Percentiles rank a stretch among this genome's conserved stretches.
These are phyloP conservation scores for Labrus mixtus DNA, from an alignment of 2,113 vertebrate species.

Conservation along the genomic window DNA sequence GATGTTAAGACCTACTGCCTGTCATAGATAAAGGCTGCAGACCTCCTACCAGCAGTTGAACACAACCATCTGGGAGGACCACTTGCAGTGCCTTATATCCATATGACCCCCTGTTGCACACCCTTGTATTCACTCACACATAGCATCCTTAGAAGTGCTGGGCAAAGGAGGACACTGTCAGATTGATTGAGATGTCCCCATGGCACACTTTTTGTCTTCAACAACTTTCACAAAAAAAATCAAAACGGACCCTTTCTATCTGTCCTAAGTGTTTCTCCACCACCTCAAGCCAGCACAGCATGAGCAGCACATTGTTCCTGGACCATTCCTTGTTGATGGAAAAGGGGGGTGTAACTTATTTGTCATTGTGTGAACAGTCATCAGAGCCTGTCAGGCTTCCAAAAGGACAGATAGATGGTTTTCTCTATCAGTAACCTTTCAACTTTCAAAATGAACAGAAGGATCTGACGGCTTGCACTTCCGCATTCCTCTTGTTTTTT, in stretches of 20 bases:
- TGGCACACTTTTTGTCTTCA: constrained; percentile 68
- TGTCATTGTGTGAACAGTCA: constrained; percentile 61
- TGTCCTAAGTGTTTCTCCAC: constrained; percentile 8
- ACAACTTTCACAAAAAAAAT: constrained; percentile 20
- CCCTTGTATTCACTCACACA: constrained; percentile 35
- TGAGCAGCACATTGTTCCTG: constrained; percentile 36
- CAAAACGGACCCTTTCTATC: constrained; percentile 11
- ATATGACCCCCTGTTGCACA: constrained; percentile 38
- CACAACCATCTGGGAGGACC: constrained; percentile 75
- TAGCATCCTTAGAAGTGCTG: constrained; percentile 48
- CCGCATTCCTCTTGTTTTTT: constrained; percentile 5
- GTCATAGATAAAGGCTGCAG: constrained; percentile 75
- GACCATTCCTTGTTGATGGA: constrained; percentile 29
- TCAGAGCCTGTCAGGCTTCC: constrained; percentile 45
- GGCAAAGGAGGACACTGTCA: constrained; percentile 45
- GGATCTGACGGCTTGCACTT: constrained; percentile 6
- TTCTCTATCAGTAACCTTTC: constrained; percentile 40
- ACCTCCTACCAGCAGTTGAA: constrained; percentile 68
- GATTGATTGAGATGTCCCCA: constrained; percentile 66
- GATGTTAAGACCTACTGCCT: constrained; percentile 66
- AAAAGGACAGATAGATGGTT: constrained; percentile 47
- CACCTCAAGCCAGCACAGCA: constrained; percentile 29
- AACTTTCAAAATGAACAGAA: constrained; percentile 20
- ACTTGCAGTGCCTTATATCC: constrained; percentile 64
- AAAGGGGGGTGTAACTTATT: constrained; percentile 46